A percentile compares a stretch with the other conserved stretches of the same genome.
phyloP scores from a whole-genome alignment of 2,888 invertebrate genomes.

The Parochlus steinenii region DNA sequence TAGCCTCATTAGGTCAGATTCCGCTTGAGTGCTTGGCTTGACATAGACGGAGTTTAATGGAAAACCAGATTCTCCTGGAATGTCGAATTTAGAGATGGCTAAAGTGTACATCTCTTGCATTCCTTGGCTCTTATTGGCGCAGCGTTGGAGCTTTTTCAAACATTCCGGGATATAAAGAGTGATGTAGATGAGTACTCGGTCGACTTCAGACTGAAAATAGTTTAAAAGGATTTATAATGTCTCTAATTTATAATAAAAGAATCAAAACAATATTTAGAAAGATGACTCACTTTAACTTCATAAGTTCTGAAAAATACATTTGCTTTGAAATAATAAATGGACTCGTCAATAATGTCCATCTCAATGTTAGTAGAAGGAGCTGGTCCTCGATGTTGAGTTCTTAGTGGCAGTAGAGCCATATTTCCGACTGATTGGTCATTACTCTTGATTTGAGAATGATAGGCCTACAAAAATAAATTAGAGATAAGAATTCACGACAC shows the following conservation, averaged over 20 bases:
- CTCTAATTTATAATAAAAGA: conserved; percentile 3
- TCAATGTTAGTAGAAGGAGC: conserved; percentile 60
- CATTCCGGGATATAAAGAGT: conserved; percentile 97
- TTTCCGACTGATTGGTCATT: conserved; percentile 68
- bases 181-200: conserved; percentile 90
- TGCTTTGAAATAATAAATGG: conserved; percentile 92
- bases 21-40: conserved; percentile 58
- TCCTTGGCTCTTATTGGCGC: conserved; percentile 75
- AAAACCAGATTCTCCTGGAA: conserved; percentile 90
- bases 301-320: conserved; percentile 98
- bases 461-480: conserved; percentile 55
- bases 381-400: conserved; percentile 84
- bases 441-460: conserved; percentile 79
- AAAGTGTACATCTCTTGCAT: conserved; percentile 92
- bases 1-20: conserved; percentile 79
- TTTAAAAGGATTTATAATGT: conserved; percentile 9
- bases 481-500: too few relatives aligned
- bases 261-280: conserved; percentile 1
- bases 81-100: conserved; percentile 86
- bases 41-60: conserved; percentile 92
- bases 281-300: conserved; percentile 71
- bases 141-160: conserved; percentile 82
- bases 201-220: conserved; percentile 72
- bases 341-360: conserved; percentile 92
- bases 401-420: conserved; percentile 79